Base-by-base conservation (phyloP, 2,797 vertebrate genomes). In the Fringilla coelebs region DNA sequence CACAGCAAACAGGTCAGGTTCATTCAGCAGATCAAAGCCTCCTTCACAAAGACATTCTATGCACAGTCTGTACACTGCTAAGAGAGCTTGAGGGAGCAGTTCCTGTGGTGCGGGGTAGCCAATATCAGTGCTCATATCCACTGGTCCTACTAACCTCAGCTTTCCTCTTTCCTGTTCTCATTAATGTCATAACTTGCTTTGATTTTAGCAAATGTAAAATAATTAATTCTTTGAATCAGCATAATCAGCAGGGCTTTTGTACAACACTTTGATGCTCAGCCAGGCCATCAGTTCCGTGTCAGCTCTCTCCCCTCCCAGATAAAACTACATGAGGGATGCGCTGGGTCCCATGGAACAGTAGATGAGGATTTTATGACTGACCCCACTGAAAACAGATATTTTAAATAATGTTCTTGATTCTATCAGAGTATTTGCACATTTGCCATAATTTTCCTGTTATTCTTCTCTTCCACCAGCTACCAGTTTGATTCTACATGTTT, bases 151-250 rank as follows among this genome's bases (percentile, higher is more conserved):
- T 22, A 4, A 41, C 65, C 72, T 85, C 62, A 78, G 34, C 67
- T 72, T 77, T 46, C 46, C 55, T 84, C 55, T 76, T 87, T 89
- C 87, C 75, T 91, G 41, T 65, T 83, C 36, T 16, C 45, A 46
- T 80, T 74, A 87, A 73, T 77, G 72, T 24, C 58, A 43, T 26
- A 83, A 68, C 43, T 74, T 68, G 68, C 82, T 93, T 92, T 91
- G 81, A 89, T 93, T 94, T 85, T 62, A 92, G 83, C 54, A 85
- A 85, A 88, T 65, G 57, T 51, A 89, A 90, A 92, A 68, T 83
- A 91, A 93, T 85, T 73, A 89, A 90, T 88, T 68, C 40, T 86
- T 88, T 77, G 88, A 85, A 77, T 78, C 89, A 62, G 57, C 63
- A 79, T 51, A 25, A 82, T 58, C 93, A 91, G 72, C 86, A 82